Evolutionary conservation across 2,888 invertebrate species (phyloP).

Genomic region (Siphlonurus alternatus): DNA sequence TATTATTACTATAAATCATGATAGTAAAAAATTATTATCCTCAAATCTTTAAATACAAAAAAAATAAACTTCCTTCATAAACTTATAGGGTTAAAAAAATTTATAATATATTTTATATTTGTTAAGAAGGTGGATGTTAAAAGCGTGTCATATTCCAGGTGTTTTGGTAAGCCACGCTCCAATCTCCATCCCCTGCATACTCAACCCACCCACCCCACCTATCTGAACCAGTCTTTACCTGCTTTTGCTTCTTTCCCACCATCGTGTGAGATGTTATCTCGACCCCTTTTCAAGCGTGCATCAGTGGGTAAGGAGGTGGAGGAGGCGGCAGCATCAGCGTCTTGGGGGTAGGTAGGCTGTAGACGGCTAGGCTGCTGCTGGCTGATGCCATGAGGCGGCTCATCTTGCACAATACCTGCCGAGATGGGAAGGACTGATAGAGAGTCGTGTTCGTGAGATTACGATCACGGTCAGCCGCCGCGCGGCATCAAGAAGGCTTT

Average conservation of each 20-base stretch:
- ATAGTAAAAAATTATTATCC: too few species aligned
- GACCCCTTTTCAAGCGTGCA: too few species aligned
- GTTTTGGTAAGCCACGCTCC: neutral
- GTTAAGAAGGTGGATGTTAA: neutral
- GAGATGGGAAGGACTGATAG: neutral
- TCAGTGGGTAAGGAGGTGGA: too few species aligned
- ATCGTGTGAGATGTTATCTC: neutral
- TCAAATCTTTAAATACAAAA: too few species aligned
- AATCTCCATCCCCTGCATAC: neutral
- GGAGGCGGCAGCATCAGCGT: too few species aligned
- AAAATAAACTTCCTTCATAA: neutral
- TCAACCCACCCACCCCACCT: neutral
- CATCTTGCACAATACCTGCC: too few species aligned
- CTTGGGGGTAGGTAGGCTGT: neutral
- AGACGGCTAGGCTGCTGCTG: neutral
- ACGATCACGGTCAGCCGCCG: neutral
- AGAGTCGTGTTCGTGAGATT: neutral
- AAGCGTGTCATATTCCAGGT: neutral
- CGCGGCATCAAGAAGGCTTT: neutral
- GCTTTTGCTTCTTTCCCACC: too few species aligned
- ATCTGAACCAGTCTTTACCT: too few species aligned
- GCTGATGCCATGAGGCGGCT: too few species aligned
- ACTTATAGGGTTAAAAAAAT: neutral
- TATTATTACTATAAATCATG: too few species aligned
- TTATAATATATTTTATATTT: neutral